Conservation (phyloP, 2,113 vertebrate species). For the Galemys pyrenaicus region DNA sequence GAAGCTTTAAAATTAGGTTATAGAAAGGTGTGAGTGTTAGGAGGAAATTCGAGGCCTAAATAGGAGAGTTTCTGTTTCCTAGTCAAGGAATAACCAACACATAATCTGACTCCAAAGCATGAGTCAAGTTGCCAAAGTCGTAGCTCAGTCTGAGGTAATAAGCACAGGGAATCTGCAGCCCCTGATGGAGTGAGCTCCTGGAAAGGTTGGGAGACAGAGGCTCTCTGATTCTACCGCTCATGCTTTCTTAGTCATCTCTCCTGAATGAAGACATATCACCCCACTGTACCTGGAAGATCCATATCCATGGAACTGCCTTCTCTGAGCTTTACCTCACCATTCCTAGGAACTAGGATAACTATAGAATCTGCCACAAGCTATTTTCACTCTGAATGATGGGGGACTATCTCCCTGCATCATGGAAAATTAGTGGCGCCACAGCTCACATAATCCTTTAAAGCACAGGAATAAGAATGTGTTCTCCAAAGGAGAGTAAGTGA, state of each 20-base stretch:
- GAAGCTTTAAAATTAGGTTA: not conserved
- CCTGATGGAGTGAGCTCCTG: no score
- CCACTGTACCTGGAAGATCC: not conserved
- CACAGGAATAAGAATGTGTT: not conserved
- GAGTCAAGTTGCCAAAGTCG: not conserved
- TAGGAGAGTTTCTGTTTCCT: not conserved
- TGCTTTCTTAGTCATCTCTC: not conserved
- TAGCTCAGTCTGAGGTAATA: not conserved
- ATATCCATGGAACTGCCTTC: not conserved
- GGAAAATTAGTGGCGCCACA: not conserved
- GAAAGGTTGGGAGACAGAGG: not conserved
- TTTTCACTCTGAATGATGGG: not conserved
- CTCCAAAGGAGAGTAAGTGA: not conserved
- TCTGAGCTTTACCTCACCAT: not conserved
- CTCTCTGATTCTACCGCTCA: not conserved
- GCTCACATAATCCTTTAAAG: not conserved
- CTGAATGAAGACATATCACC: not conserved
- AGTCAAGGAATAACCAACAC: not conserved
- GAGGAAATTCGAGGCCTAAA: not conserved
- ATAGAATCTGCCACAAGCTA: not conserved
- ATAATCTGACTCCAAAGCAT: not conserved
- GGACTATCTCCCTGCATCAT: not conserved
- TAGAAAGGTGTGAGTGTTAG: not conserved
- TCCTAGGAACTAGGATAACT: not conserved
- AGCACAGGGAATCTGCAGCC: not conserved